These are phyloP conservation scores for Drosophila prosaltans DNA, from an alignment of 1,140 invertebrate species.

Conservation along the genomic window DNA sequence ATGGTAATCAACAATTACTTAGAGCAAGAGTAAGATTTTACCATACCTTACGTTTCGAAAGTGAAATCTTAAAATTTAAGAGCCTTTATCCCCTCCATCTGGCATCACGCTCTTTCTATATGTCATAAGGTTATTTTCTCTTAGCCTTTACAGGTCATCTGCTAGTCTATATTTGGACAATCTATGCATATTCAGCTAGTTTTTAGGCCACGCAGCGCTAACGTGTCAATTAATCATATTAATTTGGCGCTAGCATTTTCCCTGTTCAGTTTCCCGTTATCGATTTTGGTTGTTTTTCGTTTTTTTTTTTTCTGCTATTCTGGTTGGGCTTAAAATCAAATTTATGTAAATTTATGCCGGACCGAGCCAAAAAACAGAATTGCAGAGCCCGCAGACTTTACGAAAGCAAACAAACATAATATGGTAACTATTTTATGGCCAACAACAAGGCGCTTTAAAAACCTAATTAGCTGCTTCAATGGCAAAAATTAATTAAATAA, in stretches of 20 bases:
- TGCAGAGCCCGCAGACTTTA: conserved; percentile 18
- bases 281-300: conserved; percentile 48
- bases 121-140: not conserved
- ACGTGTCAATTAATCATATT: conserved; percentile 76
- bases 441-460: conserved; percentile 60
- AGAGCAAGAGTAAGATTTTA: too few species aligned
- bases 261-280: conserved; percentile 42
- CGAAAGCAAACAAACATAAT: conserved; percentile 49
- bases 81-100: too few species aligned
- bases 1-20: too few species aligned
- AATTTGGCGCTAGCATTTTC: conserved; percentile 58
- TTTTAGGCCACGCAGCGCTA: conserved; percentile 35
- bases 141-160: not conserved
- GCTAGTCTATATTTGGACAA: not conserved
- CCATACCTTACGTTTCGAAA: too few species aligned
- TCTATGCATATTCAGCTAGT: conserved; percentile 11
- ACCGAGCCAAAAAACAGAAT: conserved; percentile 13
- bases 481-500: conserved; percentile 78
- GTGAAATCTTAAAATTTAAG: too few species aligned
- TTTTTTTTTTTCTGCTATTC: conserved; percentile 4
- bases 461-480: conserved; percentile 78
- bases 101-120: too few species aligned
- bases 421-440: conserved; percentile 66
- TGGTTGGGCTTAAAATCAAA: conserved; percentile 34
- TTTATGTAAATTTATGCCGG: conserved; percentile 71